Conservation (phyloP, 2,113 vertebrate genomes). For the Candoia aspera region DNA sequence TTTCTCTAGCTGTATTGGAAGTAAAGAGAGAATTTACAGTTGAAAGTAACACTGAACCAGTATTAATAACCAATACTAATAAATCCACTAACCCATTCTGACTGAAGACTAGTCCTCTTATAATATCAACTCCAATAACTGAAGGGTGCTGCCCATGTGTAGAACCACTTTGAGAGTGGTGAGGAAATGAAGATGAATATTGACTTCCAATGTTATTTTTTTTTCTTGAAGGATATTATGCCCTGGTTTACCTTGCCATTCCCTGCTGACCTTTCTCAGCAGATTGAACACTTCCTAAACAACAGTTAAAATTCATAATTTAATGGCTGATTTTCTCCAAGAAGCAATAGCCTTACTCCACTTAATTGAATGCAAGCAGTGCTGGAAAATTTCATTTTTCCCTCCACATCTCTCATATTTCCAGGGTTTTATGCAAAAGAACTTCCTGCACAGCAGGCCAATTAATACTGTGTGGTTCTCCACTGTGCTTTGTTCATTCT, state of each 20-base stretch:
- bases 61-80: not conserved
- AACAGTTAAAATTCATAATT: too few species aligned
- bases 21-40: not conserved
- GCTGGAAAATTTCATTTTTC: too few species aligned
- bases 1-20: not conserved
- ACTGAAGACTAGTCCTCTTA: not conserved
- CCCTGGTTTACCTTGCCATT: too few species aligned
- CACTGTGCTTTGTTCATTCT: not conserved
- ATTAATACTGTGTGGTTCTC: not conserved
- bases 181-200: not conserved
- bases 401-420: not conserved
- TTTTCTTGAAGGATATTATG: not conserved
- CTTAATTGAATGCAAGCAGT: too few species aligned
- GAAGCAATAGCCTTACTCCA: too few species aligned
- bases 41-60: not conserved
- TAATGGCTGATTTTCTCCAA: too few species aligned
- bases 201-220: not conserved
- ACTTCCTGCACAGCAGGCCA: not conserved
- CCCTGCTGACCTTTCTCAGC: too few species aligned
- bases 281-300: too few species aligned
- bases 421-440: not conserved
- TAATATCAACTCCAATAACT: not conserved
- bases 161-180: not conserved
- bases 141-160: not conserved
- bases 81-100: not conserved